Evolutionary conservation across 2,113 vertebrate species (phyloP).

Genomic region (Delphinus delphis): DNA sequence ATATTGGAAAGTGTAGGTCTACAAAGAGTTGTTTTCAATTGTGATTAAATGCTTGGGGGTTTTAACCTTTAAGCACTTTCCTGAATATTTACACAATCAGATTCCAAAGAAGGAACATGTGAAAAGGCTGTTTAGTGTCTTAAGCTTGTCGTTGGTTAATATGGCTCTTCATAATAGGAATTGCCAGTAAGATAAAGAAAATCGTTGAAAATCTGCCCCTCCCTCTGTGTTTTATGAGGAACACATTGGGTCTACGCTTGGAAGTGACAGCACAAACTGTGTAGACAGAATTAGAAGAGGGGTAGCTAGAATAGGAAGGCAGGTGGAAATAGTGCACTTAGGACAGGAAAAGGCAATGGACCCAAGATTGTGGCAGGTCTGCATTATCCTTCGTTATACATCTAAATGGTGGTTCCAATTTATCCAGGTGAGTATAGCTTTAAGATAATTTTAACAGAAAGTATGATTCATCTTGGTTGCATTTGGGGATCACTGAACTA

Average conservation of each 20-base stretch:
- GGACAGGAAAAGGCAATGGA: background rate
- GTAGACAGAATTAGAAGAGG: background rate
- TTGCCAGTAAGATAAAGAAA: background rate
- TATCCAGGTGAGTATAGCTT: background rate
- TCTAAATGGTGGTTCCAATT: background rate
- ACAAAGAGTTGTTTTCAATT: background rate
- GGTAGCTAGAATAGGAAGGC: background rate
- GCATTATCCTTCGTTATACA: background rate
- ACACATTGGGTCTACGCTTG: background rate
- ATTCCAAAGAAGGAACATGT: background rate
- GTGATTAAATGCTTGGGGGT: background rate
- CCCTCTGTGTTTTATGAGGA: background rate
- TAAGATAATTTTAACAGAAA: conserved; percentile 1
- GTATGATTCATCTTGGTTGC: background rate
- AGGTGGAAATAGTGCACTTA: too few relatives aligned
- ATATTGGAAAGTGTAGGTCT: background rate
- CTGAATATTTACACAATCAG: conserved; percentile 6
- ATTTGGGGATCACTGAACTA: background rate
- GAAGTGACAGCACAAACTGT: background rate
- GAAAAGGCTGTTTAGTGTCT: background rate
- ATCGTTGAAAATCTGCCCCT: background rate
- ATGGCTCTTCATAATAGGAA: background rate
- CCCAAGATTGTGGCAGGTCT: background rate
- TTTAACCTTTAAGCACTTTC: background rate
- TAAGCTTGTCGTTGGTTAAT: background rate